Base-by-base conservation (phyloP, 2,797 vertebrate species). In the Acipenser transmontanus region DNA sequence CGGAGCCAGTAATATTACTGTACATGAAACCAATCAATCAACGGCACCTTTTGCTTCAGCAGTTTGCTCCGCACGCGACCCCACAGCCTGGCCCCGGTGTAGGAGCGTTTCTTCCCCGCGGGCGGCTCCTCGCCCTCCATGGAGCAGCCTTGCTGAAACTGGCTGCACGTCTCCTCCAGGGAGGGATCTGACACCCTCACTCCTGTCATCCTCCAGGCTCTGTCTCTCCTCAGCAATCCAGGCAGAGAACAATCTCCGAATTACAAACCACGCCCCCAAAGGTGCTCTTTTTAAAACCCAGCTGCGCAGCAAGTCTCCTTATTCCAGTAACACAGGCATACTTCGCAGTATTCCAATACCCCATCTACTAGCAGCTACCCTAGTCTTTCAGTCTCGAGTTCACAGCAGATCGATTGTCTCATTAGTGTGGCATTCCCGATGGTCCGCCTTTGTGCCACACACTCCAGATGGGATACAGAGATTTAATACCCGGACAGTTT, bases 81-180 rank as follows among this genome's bases (percentile, higher is more conserved):
- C 88, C 88, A 89, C 68, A 90, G 76, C 66, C 81, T 79, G 10
- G 75, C 74, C 61, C 85, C 87, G 6, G 78, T 70, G 17, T 67
- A 67, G 0, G 8, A 63, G 49, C 70, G 0, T 72, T 81, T 86
- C 66, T 74, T 78, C 2, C 47, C 57, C 66, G 62, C 17, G 1
- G 12, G 1, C 13, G 79, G 75, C 64, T 72, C 72, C 47, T 82
- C 80, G 14, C 78, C 78, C 64, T 85, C 80, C 14, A 61, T 12
- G 2, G 57, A 47, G 65, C 63, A 68, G 70, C 59, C 54, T 2
- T 49, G 10, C 11, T 17, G 64, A 14, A 57, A 51, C 47, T 17
- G 50, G 7, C 11, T 61, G 49, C 59, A 54, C 57, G 52, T 63
- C 69, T 72, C 74, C 72, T 78, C 80, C 71, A 77, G 57, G 50